A percentile compares a stretch with the other conserved stretches of the same genome.
Evolutionary conservation across 2,888 invertebrate species (phyloP).

Genomic region (Perizoma affinitatum): DNA sequence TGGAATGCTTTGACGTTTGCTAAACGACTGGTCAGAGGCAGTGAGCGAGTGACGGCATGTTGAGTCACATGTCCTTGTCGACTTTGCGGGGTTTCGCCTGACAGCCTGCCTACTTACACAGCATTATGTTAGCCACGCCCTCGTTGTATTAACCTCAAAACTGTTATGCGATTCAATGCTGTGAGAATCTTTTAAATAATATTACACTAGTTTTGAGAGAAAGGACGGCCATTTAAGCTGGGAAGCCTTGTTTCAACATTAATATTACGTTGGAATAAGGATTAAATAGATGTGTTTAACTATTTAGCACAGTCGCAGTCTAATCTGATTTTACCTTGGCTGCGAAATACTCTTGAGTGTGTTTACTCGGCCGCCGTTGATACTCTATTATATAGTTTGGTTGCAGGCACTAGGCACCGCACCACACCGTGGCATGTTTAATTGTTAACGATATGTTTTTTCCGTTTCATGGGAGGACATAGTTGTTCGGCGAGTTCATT

Average conservation of each 20-base stretch:
- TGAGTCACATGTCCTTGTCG: constrained; percentile 65
- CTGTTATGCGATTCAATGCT: constrained; percentile 19
- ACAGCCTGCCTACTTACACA: constrained; percentile 34
- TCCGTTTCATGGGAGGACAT: constrained; percentile 24
- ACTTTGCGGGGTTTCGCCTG: constrained; percentile 52
- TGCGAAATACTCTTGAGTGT: constrained; percentile 31
- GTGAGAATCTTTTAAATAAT: constrained; percentile 5
- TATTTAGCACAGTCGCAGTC: constrained; percentile 12
- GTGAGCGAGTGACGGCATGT: constrained; percentile 53
- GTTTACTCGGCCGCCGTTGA: constrained; percentile 13
- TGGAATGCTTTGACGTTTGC: constrained; percentile 49
- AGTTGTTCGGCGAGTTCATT: constrained; percentile 46
- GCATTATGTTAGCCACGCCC: constrained; percentile 45
- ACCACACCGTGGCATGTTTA: constrained; percentile 12
- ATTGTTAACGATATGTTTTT: constrained; percentile 31
- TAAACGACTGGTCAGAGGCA: constrained; percentile 37
- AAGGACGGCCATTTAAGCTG: constrained; percentile 1
- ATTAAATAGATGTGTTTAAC: constrained; percentile 17
- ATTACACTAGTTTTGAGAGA: background rate
- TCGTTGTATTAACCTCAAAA: constrained; percentile 36
- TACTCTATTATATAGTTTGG: constrained; percentile 11
- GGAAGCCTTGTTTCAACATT: constrained; percentile 13
- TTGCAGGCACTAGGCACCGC: background rate
- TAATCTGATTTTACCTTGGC: constrained; percentile 29
- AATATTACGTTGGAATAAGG: constrained; percentile 8